Evolutionary conservation across 2,797 vertebrate genomes (phyloP).

Genomic region (Macropus fuliginosus): DNA sequence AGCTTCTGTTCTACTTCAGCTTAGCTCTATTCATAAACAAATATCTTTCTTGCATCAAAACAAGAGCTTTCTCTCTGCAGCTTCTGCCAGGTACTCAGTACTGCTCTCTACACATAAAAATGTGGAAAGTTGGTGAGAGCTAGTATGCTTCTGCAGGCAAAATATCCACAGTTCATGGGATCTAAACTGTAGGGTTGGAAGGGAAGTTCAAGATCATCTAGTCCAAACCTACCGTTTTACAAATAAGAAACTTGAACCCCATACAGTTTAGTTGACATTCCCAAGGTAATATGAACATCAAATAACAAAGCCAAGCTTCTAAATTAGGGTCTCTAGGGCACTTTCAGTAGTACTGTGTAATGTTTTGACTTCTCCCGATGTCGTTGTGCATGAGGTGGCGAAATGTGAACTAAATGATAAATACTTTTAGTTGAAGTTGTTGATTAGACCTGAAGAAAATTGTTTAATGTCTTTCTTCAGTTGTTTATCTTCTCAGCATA

Average conservation of each 20-base stretch:
- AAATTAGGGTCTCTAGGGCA: background rate
- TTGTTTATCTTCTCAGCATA: background rate
- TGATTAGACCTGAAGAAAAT: background rate
- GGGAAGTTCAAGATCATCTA: background rate
- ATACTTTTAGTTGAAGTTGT: background rate
- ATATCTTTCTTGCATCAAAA: background rate
- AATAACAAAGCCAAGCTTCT: background rate
- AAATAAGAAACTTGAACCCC: background rate
- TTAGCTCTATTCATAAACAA: background rate
- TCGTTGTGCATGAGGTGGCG: background rate
- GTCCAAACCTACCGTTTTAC: background rate
- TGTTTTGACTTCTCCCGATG: background rate
- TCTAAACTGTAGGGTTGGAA: background rate
- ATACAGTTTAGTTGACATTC: background rate
- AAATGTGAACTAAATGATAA: background rate
- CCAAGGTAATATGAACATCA: background rate
- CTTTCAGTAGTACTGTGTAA: background rate
- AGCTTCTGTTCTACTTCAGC: background rate
- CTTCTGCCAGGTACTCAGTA: background rate
- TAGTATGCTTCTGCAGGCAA: background rate
- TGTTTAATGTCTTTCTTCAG: background rate
- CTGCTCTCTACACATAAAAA: background rate
- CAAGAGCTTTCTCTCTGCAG: background rate
- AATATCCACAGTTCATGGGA: background rate
- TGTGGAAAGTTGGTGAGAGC: background rate